Conservation (phyloP, 2,888 invertebrate genomes). For the Perizoma affinitatum region DNA sequence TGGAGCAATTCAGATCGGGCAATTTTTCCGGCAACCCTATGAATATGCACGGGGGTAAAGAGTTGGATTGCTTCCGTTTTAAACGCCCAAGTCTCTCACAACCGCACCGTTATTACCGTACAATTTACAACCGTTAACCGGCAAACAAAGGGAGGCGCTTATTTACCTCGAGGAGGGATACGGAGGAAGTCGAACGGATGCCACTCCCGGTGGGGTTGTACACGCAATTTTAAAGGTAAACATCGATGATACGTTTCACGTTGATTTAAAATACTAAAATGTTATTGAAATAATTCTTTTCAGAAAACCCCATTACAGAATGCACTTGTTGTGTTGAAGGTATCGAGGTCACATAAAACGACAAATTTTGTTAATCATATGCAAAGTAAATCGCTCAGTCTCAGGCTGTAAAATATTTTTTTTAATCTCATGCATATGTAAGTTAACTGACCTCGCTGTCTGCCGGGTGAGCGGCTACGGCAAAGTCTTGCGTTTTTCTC, state of each 20-base stretch:
- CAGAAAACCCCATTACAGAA: constrained; percentile 2
- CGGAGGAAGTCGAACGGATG: constrained; percentile 56
- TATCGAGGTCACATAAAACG: constrained; percentile 10
- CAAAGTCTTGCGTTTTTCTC: constrained; percentile 57
- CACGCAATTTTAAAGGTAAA: constrained; percentile 54
- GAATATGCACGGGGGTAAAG: constrained; percentile 59
- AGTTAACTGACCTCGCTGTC: constrained; percentile 50
- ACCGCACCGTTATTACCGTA: constrained; percentile 62
- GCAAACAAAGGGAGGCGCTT: constrained; percentile 64
- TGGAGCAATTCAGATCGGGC: constrained; percentile 43
- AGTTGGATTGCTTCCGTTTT: constrained; percentile 58
- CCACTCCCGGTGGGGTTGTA: constrained; percentile 42
- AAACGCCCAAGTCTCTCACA: constrained; percentile 45
- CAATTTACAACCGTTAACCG: constrained; percentile 68
- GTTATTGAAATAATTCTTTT: constrained; percentile 25
- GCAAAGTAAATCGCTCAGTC: constrained; percentile 39
- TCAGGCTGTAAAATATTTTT: constrained; percentile 39
- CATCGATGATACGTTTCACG: constrained; percentile 50
- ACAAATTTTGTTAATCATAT: constrained; percentile 29
- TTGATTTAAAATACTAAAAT: constrained; percentile 25
- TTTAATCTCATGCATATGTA: constrained; percentile 66
- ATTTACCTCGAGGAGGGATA: constrained; percentile 56
- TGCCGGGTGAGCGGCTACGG: constrained; percentile 38
- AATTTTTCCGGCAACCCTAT: constrained; percentile 52
- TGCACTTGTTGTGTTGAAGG: constrained; percentile 5